These are phyloP conservation scores for Drosophila emarginata DNA, from an alignment of 2,888 invertebrate genomes.

Conservation along the genomic window DNA sequence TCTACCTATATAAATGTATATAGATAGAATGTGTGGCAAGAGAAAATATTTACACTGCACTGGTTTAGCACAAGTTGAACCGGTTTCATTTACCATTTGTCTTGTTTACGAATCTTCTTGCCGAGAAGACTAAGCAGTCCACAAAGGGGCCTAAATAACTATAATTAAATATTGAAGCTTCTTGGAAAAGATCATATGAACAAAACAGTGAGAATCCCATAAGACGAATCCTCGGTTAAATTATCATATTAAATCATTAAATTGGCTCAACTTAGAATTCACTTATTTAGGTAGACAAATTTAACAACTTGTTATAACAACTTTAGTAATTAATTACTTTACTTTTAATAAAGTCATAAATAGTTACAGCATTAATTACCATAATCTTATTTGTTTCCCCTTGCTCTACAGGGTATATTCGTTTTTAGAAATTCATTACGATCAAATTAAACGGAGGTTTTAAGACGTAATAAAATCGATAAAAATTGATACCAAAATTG, in stretches of 20 bases:
- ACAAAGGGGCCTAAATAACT: conserved; percentile 45
- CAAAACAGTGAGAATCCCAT: background rate
- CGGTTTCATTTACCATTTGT: conserved; percentile 55
- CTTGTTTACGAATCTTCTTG: conserved; percentile 36
- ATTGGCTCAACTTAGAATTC: background rate
- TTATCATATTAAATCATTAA: background rate
- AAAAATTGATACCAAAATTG: too few species aligned
- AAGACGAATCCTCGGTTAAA: background rate
- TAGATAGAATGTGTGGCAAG: conserved; percentile 29
- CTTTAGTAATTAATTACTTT: background rate
- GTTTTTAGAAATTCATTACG: too few species aligned
- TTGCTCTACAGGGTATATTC: too few species aligned
- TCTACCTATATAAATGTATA: background rate
- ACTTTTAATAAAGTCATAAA: background rate
- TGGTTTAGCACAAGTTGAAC: conserved; percentile 43
- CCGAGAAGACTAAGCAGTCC: background rate
- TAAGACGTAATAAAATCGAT: too few species aligned
- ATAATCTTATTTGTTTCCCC: background rate
- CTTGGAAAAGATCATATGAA: background rate
- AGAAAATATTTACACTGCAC: conserved; percentile 51
- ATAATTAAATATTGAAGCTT: conserved; percentile 53
- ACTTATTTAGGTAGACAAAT: background rate
- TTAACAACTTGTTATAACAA: background rate
- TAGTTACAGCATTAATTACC: background rate
- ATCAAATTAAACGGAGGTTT: too few species aligned